Conservation (phyloP, 2,888 invertebrate species). For the Andrena haemorrhoa region DNA sequence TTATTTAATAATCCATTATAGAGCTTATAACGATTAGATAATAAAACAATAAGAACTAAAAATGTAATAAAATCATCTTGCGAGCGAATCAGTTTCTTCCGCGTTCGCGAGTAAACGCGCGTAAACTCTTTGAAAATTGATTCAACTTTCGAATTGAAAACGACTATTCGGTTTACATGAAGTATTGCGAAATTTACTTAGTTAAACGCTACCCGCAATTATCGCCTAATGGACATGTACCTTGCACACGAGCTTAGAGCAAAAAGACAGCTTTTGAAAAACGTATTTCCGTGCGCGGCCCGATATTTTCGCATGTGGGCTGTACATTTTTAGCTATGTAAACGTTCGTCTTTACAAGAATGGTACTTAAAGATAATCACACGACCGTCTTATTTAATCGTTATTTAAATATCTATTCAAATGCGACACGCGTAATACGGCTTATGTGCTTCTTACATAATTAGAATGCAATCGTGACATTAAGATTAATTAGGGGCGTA, state of each 20-base stretch:
- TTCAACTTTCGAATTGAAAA: conserved; percentile 33
- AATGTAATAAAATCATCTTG: background rate
- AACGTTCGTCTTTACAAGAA: conserved; percentile 50
- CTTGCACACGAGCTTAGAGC: conserved; percentile 23
- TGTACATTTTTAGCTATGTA: conserved; percentile 54
- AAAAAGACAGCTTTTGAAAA: conserved; percentile 35
- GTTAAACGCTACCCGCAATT: conserved; percentile 20
- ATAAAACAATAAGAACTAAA: background rate
- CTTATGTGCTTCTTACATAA: conserved; percentile 53
- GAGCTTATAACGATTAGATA: background rate
- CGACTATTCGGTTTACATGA: conserved; percentile 21
- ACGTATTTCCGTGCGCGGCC: conserved; percentile 52
- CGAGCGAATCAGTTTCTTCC: background rate
- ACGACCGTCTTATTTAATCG: conserved; percentile 49
- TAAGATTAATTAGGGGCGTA: conserved; percentile 58
- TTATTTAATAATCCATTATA: background rate
- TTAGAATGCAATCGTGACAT: conserved; percentile 62
- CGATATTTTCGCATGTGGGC: conserved; percentile 64
- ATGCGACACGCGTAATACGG: conserved; percentile 53
- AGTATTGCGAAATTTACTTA: conserved; percentile 5
- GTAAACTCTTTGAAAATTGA: conserved; percentile 9
- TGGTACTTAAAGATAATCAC: conserved; percentile 51
- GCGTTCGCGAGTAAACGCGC: background rate
- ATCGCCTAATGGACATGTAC: conserved; percentile 18
- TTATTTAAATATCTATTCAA: conserved; percentile 51